Evolutionary conservation across 2,113 vertebrate genomes (phyloP).

Genomic region (Pionites leucogaster): DNA sequence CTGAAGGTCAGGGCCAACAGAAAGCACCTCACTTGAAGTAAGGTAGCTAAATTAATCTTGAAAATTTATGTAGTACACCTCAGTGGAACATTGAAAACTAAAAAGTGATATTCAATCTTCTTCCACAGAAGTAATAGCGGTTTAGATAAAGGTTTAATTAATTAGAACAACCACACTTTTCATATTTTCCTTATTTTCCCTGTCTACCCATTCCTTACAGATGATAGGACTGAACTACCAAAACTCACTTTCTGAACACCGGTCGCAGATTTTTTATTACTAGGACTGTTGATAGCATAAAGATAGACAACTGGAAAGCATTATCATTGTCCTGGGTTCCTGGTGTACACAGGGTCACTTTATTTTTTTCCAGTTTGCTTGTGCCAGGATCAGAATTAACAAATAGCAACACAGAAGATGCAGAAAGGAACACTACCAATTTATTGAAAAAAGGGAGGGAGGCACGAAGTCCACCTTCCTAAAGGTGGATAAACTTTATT

Average conservation of each 20-base stretch:
- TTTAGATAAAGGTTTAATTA: neutral
- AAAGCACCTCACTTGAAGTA: neutral
- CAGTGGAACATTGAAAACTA: neutral
- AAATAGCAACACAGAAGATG: neutral
- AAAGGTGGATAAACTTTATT: neutral
- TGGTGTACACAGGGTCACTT: neutral
- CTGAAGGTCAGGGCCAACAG: neutral
- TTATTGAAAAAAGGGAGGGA: rapidly evolving
- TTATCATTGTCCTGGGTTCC: neutral
- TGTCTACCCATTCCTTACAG: neutral
- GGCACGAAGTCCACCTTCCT: neutral
- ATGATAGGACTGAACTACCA: neutral
- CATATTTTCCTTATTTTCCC: neutral
- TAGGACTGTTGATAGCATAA: neutral
- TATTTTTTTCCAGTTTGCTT: neutral
- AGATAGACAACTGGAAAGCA: neutral
- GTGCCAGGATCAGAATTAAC: neutral
- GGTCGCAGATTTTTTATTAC: neutral
- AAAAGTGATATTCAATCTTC: neutral
- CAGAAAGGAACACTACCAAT: neutral
- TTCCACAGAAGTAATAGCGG: neutral
- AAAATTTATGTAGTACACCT: neutral
- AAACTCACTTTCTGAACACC: neutral
- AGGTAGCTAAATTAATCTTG: neutral
- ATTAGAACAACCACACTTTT: neutral